Conservation (phyloP, 2,888 invertebrate species). For the Osmoderma eremita region DNA sequence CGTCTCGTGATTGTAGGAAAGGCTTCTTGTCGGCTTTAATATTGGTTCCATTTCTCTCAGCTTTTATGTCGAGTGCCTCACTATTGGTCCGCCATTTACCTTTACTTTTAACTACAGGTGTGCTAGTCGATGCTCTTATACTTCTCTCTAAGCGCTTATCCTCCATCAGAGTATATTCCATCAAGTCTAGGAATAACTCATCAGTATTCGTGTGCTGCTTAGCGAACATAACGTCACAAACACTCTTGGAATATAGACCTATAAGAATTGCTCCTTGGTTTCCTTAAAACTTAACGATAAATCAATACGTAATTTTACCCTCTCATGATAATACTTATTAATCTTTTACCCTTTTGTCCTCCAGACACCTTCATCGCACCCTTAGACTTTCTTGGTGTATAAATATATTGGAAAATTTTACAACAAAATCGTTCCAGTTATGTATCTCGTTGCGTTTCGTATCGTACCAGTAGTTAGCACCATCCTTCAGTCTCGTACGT, state of each 20-base stretch:
- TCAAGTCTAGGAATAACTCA: background rate
- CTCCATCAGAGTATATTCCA: background rate
- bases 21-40: background rate
- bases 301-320: background rate
- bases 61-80: no score
- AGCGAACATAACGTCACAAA: background rate
- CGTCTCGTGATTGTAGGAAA: background rate
- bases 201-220: background rate
- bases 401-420: background rate
- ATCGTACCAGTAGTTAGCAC: background rate
- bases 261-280: background rate
- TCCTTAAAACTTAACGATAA: no score
- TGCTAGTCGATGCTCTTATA: background rate
- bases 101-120: background rate
- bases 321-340: background rate
- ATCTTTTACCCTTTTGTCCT: background rate
- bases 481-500: background rate
- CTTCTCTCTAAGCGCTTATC: background rate
- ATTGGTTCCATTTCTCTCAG: background rate
- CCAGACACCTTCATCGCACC: background rate
- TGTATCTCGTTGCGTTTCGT: background rate
- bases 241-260: background rate
- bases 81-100: background rate
- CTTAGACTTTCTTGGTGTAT: background rate
- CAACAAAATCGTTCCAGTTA: background rate